Conservation (phyloP, 2,113 vertebrate species). For the Scopus umbretta region DNA sequence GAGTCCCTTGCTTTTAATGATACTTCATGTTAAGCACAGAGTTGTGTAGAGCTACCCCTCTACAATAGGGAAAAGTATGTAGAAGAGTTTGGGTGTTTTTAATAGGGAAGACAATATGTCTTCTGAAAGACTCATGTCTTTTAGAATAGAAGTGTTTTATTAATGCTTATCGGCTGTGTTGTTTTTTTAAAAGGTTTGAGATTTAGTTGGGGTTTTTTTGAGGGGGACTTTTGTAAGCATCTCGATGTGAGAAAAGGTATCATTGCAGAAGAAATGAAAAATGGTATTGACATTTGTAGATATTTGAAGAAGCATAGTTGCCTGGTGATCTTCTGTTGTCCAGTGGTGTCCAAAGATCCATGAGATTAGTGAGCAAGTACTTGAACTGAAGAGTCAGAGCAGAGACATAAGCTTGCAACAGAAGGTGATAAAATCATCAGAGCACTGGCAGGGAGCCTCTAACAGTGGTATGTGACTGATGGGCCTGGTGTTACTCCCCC, state of each 20-base stretch:
- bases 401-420: neutral
- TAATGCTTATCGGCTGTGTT: neutral
- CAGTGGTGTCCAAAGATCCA: neutral
- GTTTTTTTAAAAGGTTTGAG: neutral
- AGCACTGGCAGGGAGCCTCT: neutral
- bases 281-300: neutral
- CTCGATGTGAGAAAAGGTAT: neutral
- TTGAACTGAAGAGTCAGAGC: neutral
- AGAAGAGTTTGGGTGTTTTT: neutral
- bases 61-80: neutral
- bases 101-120: neutral
- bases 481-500: neutral
- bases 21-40: neutral
- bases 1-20: neutral
- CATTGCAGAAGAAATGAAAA: neutral
- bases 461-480: neutral
- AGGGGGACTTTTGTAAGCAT: neutral
- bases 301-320: neutral
- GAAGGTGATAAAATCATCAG: fast-evolving
- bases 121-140: neutral
- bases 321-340: neutral
- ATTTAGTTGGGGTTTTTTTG: neutral
- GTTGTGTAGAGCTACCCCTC: neutral
- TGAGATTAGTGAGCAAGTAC: neutral
- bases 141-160: neutral